Conservation (phyloP, 2,888 invertebrate species). For the Keiferia lycopersicella region DNA sequence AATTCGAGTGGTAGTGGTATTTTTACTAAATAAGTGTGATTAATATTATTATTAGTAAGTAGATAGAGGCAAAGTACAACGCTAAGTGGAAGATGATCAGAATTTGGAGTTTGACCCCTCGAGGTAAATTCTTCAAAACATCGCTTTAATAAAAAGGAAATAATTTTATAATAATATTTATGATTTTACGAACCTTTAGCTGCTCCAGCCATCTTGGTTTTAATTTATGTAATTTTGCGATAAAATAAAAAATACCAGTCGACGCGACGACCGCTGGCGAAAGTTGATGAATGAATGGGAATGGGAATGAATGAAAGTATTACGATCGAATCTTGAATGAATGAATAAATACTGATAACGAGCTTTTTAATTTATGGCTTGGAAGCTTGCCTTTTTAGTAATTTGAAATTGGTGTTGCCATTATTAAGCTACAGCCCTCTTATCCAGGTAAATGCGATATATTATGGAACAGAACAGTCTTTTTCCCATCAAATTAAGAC, state of each 20-base stretch:
- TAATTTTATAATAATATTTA: not conserved
- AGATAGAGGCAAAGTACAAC: conserved; percentile 20
- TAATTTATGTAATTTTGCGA: conserved; percentile 8
- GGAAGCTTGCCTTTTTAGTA: not conserved
- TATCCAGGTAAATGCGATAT: conserved; percentile 16
- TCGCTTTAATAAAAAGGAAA: not conserved
- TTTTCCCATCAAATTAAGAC: too few relatives aligned
- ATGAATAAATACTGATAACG: not conserved
- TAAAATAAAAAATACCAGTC: conserved; percentile 28
- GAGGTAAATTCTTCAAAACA: not conserved
- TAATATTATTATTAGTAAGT: conserved; percentile 12
- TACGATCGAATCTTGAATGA: not conserved
- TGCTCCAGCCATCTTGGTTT: conserved; percentile 60
- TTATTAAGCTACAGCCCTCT: not conserved
- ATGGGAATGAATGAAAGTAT: conserved; percentile 1
- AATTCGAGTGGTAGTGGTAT: not conserved
- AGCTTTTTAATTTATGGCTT: not conserved
- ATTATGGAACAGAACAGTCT: not conserved
- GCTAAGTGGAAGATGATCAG: conserved; percentile 18
- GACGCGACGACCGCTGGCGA: conserved; percentile 33
- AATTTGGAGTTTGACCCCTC: conserved; percentile 55
- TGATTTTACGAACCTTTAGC: conserved; percentile 62
- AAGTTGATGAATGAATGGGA: conserved; percentile 38
- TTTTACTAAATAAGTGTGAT: not conserved
- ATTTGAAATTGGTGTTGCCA: not conserved